Percentiles rank a stretch among this genome's conserved stretches.
Evolutionary conservation across 2,797 vertebrate genomes (phyloP).

Genomic region (Melanotaenia boesemani): DNA sequence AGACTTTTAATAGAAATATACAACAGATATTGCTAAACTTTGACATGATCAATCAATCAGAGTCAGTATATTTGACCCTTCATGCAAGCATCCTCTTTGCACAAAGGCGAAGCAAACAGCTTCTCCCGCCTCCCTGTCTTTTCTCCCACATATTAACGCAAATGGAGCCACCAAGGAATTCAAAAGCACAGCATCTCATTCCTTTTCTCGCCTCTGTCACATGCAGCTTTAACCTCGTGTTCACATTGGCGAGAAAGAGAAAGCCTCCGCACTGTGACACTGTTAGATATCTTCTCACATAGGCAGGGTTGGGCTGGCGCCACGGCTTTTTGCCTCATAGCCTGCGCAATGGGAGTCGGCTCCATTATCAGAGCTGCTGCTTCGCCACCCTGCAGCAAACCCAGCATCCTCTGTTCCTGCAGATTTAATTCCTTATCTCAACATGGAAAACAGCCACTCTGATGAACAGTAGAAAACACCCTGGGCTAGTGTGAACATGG

Average conservation of each 20-base stretch:
- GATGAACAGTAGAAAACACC: slow-evolving; percentile 71
- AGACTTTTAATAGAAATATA: slow-evolving; percentile 13
- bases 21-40: slow-evolving; percentile 7
- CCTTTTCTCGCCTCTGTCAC: slow-evolving; percentile 43
- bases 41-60: slow-evolving; percentile 37
- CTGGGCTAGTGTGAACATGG: slow-evolving; percentile 62
- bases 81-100: slow-evolving; percentile 14
- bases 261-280: slow-evolving; percentile 52
- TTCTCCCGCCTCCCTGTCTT: slow-evolving; percentile 11
- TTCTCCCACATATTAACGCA: slow-evolving; percentile 15
- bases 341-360: slow-evolving; percentile 77
- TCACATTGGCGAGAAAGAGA: slow-evolving; percentile 29
- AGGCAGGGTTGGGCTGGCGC: slow-evolving; percentile 73
- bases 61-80: slow-evolving; percentile 41
- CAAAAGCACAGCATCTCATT: slow-evolving; percentile 18
- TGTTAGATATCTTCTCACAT: slow-evolving; percentile 72
- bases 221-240: slow-evolving; percentile 60
- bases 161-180: slow-evolving; percentile 24
- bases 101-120: slow-evolving; percentile 24
- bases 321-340: slow-evolving; percentile 78
- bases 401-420: slow-evolving; percentile 76
- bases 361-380: slow-evolving; percentile 80
- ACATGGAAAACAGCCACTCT: slow-evolving; percentile 71
- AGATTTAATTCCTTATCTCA: slow-evolving; percentile 82
- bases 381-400: slow-evolving; percentile 79